These are phyloP conservation scores for Caradrina kadenii DNA, from an alignment of 2,888 invertebrate genomes.

Conservation along the genomic window DNA sequence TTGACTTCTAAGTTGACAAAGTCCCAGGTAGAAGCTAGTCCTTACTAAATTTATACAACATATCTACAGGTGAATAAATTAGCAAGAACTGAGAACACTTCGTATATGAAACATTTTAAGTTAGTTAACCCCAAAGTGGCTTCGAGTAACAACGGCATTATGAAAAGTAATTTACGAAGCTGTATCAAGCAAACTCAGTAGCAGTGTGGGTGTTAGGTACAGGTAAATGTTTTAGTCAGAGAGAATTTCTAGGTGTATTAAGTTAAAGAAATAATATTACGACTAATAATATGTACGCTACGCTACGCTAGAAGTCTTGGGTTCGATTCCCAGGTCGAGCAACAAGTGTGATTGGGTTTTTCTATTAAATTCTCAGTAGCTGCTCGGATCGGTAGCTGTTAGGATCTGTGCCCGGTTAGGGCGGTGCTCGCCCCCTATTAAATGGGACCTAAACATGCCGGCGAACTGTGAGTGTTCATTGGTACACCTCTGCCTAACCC, in stretches of 20 bases:
- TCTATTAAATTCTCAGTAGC: too few relatives aligned
- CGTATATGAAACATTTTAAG: slow-evolving; percentile 19
- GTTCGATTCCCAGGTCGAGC: too few relatives aligned
- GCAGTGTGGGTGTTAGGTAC: not conserved
- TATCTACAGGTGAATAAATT: not conserved
- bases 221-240: slow-evolving; percentile 3
- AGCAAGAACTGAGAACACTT: not conserved
- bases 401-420: too few relatives aligned
- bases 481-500: too few relatives aligned
- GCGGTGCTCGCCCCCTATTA: too few relatives aligned
- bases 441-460: too few relatives aligned
- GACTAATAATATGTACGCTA: too few relatives aligned
- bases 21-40: not conserved
- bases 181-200: slow-evolving; percentile 12
- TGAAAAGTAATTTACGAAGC: slow-evolving; percentile 9
- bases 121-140: slow-evolving; percentile 26
- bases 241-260: slow-evolving; percentile 17
- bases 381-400: too few relatives aligned
- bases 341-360: too few relatives aligned
- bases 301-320: too few relatives aligned
- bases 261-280: not conserved
- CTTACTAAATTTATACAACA: not conserved
- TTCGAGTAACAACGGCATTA: slow-evolving; percentile 10
- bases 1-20: not conserved
- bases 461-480: too few relatives aligned